These are phyloP conservation scores for Hylaeus anthracinus DNA, from an alignment of 1,140 invertebrate species.

Conservation along the genomic window DNA sequence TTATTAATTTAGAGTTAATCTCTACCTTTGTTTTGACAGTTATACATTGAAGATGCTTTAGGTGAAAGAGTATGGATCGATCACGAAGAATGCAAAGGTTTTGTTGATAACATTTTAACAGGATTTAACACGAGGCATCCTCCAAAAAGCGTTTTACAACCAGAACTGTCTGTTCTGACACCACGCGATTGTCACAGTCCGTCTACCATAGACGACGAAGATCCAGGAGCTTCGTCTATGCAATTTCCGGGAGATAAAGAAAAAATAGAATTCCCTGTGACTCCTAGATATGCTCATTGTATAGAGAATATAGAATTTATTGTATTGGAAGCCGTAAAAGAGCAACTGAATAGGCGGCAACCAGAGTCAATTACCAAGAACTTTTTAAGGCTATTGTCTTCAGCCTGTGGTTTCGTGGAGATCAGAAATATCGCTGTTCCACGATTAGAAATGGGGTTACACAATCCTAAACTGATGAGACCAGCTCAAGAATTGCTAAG, in stretches of 20 bases:
- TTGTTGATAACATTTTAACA: constrained; percentile 95
- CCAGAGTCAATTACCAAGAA: constrained; percentile 94
- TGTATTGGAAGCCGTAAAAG: constrained; percentile 92
- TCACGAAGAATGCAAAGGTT: constrained; percentile 92
- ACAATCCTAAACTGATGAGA: constrained; percentile 96
- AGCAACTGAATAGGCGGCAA: constrained; percentile 92
- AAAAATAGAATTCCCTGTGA: constrained; percentile 79
- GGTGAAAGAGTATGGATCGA: constrained; percentile 97
- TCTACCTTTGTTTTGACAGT: constrained; percentile 79
- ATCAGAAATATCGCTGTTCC: constrained; percentile 91
- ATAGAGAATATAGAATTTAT: constrained; percentile 89
- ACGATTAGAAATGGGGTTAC: constrained; percentile 95
- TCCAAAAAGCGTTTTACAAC: constrained; percentile 83
- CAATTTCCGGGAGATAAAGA: constrained; percentile 77
- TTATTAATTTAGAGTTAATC: constrained; percentile 8
- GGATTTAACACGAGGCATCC: constrained; percentile 93
- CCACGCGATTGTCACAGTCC: constrained; percentile 81
- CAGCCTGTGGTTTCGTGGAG: constrained; percentile 92
- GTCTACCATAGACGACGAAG: constrained; percentile 82
- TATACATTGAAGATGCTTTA: constrained; percentile 96
- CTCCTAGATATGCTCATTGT: constrained; percentile 84
- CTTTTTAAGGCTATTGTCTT: constrained; percentile 91
- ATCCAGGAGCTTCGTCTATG: constrained; percentile 77
- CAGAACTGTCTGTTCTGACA: constrained; percentile 81
- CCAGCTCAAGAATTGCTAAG: constrained; percentile 96